These are phyloP conservation scores for Bubo bubo DNA, from an alignment of 2,113 vertebrate species.

Conservation along the genomic window DNA sequence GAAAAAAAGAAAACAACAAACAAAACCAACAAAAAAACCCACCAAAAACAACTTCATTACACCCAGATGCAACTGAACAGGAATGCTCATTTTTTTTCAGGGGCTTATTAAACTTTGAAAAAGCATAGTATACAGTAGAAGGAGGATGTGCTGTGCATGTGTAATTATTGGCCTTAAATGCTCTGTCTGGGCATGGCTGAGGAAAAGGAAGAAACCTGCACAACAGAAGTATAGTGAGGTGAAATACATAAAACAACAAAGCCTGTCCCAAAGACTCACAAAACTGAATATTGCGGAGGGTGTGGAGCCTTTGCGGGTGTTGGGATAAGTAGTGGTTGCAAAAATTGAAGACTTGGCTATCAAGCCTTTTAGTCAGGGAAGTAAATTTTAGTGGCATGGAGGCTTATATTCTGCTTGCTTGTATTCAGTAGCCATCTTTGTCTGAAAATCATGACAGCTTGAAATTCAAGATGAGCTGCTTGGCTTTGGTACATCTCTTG, in stretches of 20 bases:
- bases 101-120: conserved; percentile 42
- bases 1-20: not conserved
- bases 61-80: not conserved
- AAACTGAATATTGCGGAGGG: accelerated
- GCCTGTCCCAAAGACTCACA: not conserved
- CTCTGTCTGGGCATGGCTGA: conserved; percentile 14
- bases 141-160: conserved; percentile 19
- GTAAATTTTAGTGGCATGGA: not conserved
- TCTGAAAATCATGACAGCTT: not conserved
- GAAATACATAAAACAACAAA: not conserved
- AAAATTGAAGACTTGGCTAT: not conserved
- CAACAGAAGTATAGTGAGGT: not conserved
- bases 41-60: not conserved
- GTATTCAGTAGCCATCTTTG: not conserved
- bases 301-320: not conserved
- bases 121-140: not conserved
- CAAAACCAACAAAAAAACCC: not conserved
- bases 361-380: not conserved
- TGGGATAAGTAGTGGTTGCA: not conserved
- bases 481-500: not conserved
- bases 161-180: conserved; percentile 68
- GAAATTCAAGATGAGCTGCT: not conserved
- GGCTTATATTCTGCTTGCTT: not conserved
- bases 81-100: not conserved
- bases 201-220: not conserved